Evolutionary conservation across 2,888 invertebrate species (phyloP).

Genomic region (Drosophila birchii): DNA sequence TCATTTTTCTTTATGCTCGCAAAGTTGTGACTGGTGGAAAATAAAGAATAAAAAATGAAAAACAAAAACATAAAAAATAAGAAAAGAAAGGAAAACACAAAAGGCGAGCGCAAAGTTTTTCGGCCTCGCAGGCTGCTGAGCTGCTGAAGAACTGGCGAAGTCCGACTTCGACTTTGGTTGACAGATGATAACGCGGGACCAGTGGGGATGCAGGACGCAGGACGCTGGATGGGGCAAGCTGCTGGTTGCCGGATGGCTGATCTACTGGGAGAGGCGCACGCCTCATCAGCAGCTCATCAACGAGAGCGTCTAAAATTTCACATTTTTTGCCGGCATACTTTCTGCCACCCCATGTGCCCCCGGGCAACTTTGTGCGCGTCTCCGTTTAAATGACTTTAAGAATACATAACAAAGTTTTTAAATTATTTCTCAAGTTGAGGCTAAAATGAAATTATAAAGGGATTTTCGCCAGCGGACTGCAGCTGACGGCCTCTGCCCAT

Average conservation of each 20-base stretch:
- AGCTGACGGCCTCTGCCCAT: conserved; percentile 56
- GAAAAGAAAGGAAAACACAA: conserved; percentile 47
- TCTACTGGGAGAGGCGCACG: conserved; percentile 19
- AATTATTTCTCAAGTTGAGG: conserved; percentile 73
- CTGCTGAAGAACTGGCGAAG: conserved; percentile 37
- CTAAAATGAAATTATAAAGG: conserved; percentile 77
- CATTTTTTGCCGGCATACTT: conserved; percentile 18
- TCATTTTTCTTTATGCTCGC: conserved; percentile 48
- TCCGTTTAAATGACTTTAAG: conserved; percentile 74
- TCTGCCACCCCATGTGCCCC: conserved; percentile 9
- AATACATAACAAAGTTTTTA: conserved; percentile 78
- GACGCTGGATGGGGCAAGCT: not conserved
- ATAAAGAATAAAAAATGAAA: conserved; percentile 21
- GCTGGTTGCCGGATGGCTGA: conserved; percentile 8
- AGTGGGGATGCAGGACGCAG: not conserved
- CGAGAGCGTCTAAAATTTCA: conserved; percentile 54
- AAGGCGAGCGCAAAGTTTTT: conserved; percentile 62
- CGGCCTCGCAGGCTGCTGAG: conserved; percentile 38
- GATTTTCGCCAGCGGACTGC: conserved; percentile 60
- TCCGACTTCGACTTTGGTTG: conserved; percentile 47
- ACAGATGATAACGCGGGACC: conserved; percentile 34
- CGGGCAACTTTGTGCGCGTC: conserved; percentile 18
- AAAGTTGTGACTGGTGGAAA: conserved; percentile 48
- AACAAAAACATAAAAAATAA: conserved; percentile 27
- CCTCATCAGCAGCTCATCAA: conserved; percentile 79